These are phyloP conservation scores for Agrochola lota DNA, from an alignment of 2,888 invertebrate species.

Conservation along the genomic window DNA sequence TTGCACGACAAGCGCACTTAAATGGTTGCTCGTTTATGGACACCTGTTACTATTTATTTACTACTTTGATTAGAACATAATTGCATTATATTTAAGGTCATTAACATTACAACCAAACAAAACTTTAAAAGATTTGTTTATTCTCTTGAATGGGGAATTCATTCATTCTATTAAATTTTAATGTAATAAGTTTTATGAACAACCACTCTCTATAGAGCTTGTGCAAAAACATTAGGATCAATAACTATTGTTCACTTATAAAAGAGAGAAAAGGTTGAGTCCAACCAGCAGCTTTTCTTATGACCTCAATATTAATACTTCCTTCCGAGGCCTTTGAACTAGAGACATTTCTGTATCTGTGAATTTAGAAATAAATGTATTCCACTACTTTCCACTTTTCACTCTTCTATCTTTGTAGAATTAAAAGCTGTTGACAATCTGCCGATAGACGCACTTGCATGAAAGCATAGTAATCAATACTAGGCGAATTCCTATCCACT, in stretches of 20 bases:
- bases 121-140: background rate
- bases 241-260: background rate
- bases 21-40: constrained; percentile 4
- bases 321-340: background rate
- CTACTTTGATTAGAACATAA: background rate
- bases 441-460: background rate
- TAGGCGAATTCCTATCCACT: background rate
- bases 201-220: background rate
- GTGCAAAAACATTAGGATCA: background rate
- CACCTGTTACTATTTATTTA: constrained; percentile 6
- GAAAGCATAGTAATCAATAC: constrained; percentile 19
- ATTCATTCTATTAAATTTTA: background rate
- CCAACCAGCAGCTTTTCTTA: background rate
- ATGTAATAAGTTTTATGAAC: background rate
- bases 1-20: background rate
- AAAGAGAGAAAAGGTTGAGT: background rate
- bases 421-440: background rate
- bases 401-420: background rate
- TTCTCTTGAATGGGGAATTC: background rate
- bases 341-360: background rate
- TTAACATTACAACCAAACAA: background rate
- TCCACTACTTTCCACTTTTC: background rate
- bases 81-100: background rate
- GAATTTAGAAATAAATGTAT: background rate
- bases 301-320: background rate